Evolutionary conservation across 2,888 invertebrate genomes (phyloP).

Genomic region (Scaptomyza reducta): DNA sequence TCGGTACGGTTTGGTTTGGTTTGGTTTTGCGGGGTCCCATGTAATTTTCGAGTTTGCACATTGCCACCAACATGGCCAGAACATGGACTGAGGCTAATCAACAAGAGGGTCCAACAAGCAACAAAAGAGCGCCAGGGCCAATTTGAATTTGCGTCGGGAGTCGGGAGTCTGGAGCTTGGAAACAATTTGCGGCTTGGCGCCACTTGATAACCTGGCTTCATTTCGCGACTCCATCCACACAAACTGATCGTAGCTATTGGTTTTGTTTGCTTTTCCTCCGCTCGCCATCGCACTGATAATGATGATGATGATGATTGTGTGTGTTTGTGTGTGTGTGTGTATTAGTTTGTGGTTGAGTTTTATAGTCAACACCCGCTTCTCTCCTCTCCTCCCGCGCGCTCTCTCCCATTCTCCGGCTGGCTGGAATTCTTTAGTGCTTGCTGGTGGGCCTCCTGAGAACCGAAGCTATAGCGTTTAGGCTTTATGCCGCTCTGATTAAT

Average conservation of each 20-base stretch:
- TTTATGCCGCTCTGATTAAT: slow-evolving; percentile 75
- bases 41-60: slow-evolving; percentile 82
- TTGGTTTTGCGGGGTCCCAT: slow-evolving; percentile 34
- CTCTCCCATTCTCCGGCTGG: background rate
- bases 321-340: slow-evolving; percentile 4
- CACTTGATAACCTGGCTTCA: slow-evolving; percentile 78
- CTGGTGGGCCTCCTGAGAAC: slow-evolving; percentile 53
- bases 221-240: slow-evolving; percentile 25
- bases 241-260: slow-evolving; percentile 29
- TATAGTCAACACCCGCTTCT: slow-evolving; percentile 11
- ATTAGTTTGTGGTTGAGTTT: slow-evolving; percentile 4
- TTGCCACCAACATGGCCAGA: slow-evolving; percentile 78
- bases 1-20: background rate
- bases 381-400: background rate
- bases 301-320: slow-evolving; percentile 76
- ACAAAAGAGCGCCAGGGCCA: slow-evolving; percentile 48
- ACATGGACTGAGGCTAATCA: slow-evolving; percentile 68
- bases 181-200: slow-evolving; percentile 81
- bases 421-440: slow-evolving; percentile 6
- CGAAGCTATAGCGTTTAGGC: slow-evolving; percentile 52
- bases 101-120: slow-evolving; percentile 28
- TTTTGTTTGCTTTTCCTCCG: slow-evolving; percentile 60
- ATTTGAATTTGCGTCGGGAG: slow-evolving; percentile 72
- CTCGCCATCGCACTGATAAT: slow-evolving; percentile 58
- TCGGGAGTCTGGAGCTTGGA: slow-evolving; percentile 51